phyloP scores from a whole-genome alignment of 2,888 invertebrate species.

The Diachrysia chrysitis region DNA sequence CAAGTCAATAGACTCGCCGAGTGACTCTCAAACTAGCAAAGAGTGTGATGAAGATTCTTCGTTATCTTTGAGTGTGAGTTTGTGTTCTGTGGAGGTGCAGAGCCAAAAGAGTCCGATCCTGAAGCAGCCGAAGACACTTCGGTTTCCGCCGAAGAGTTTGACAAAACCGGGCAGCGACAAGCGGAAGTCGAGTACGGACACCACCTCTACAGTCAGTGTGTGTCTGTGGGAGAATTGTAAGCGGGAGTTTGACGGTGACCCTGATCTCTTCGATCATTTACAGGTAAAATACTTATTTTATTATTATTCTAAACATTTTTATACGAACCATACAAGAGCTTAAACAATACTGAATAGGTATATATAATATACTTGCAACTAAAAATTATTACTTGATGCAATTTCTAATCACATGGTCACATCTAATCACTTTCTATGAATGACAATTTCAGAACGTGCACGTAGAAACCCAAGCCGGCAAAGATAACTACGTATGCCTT shows the following conservation, averaged over 20 bases:
- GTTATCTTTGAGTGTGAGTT: conserved; percentile 82
- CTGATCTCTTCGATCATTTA: conserved; percentile 95
- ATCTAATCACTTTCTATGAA: neutral
- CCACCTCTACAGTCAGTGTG: conserved; percentile 86
- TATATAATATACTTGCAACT: too few relatives aligned
- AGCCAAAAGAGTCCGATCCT: conserved; percentile 93
- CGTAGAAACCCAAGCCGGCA: conserved; percentile 95
- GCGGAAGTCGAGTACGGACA: conserved; percentile 81
- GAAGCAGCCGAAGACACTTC: conserved; percentile 94
- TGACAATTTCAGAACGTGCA: conserved; percentile 91
- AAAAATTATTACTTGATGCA: too few relatives aligned
- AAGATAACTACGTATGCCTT: conserved; percentile 96
- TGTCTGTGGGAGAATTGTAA: conserved; percentile 96
- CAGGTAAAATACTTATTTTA: conserved; percentile 89
- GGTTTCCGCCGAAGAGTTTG: conserved; percentile 91
- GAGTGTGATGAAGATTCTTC: conserved; percentile 87
- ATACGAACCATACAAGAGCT: too few relatives aligned
- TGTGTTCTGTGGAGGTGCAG: conserved; percentile 79
- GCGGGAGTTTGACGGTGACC: conserved; percentile 93
- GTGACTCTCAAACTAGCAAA: conserved; percentile 84
- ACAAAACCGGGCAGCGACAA: conserved; percentile 75
- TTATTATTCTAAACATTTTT: conserved; percentile 6
- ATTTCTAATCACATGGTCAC: too few relatives aligned
- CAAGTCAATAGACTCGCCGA: conserved; percentile 86
- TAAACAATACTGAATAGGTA: too few relatives aligned